phyloP scores from a whole-genome alignment of 2,113 vertebrate genomes.

The Brachypteracias leptosomus region DNA sequence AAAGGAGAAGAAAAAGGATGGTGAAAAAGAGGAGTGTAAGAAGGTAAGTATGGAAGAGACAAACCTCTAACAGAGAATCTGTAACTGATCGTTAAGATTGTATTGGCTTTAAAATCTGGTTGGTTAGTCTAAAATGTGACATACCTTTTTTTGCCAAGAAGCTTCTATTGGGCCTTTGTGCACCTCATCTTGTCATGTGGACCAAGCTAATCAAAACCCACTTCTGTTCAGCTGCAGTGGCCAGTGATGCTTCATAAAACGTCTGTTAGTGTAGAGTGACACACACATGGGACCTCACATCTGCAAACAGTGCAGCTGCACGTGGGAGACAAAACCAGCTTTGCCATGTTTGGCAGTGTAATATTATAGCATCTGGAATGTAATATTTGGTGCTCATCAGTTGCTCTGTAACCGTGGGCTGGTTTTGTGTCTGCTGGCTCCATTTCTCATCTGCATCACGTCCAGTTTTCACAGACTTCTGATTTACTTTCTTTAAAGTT shows the following conservation, averaged over 20 bases:
- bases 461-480: neutral
- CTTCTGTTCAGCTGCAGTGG: neutral
- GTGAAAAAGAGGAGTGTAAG: slow-evolving; percentile 88
- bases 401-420: neutral
- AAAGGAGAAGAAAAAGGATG: slow-evolving; percentile 86
- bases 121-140: neutral
- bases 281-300: neutral
- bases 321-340: neutral
- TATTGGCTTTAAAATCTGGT: neutral
- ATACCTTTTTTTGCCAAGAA: neutral
- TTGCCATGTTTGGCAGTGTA: neutral
- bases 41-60: slow-evolving; percentile 73
- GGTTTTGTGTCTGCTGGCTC: neutral
- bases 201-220: neutral
- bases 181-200: neutral
- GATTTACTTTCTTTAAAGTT: neutral
- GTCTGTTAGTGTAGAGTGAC: fast-evolving
- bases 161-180: neutral
- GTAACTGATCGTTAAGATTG: neutral
- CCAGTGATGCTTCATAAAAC: neutral
- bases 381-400: neutral
- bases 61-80: neutral
- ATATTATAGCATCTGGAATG: neutral
- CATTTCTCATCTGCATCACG: neutral
- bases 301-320: neutral